These are phyloP conservation scores for Pseudopodoces humilis DNA, from an alignment of 2,113 vertebrate genomes.

Conservation along the genomic window DNA sequence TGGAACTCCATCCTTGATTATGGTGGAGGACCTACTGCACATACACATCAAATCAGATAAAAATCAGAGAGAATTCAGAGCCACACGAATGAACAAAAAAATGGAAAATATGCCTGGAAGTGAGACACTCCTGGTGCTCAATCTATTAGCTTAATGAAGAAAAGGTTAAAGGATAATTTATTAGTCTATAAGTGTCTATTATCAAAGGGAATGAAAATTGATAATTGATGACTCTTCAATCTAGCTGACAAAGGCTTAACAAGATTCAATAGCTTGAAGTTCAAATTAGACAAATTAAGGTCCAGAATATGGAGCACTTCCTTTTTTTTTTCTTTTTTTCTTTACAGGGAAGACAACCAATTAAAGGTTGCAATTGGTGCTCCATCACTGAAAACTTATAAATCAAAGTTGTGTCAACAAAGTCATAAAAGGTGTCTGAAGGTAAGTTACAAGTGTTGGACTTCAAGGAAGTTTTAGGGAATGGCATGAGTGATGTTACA, in stretches of 20 bases:
- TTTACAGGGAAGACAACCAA: background rate
- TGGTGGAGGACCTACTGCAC: background rate
- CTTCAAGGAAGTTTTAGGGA: background rate
- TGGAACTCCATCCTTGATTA: background rate
- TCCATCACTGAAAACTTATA: background rate
- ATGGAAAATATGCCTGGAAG: conserved; percentile 48
- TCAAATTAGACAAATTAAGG: conserved; percentile 63
- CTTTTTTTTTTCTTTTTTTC: background rate
- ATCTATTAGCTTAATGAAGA: conserved; percentile 62
- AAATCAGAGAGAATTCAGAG: background rate
- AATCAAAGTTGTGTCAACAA: conserved; percentile 14
- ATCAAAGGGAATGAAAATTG: conserved; percentile 62
- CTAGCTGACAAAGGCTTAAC: conserved; percentile 62
- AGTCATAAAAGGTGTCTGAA: background rate
- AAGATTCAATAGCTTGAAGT: conserved; percentile 53
- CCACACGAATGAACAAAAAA: background rate
- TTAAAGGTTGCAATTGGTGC: conserved; percentile 4
- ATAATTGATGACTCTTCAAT: conserved; percentile 59
- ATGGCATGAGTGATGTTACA: background rate
- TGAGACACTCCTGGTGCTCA: conserved; percentile 44
- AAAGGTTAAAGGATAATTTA: conserved; percentile 69
- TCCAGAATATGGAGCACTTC: background rate
- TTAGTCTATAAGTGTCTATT: conserved; percentile 62
- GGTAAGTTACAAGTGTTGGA: background rate
- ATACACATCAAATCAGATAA: background rate